These are phyloP conservation scores for Macrophya alboannulata DNA, from an alignment of 2,888 invertebrate species.

Conservation along the genomic window DNA sequence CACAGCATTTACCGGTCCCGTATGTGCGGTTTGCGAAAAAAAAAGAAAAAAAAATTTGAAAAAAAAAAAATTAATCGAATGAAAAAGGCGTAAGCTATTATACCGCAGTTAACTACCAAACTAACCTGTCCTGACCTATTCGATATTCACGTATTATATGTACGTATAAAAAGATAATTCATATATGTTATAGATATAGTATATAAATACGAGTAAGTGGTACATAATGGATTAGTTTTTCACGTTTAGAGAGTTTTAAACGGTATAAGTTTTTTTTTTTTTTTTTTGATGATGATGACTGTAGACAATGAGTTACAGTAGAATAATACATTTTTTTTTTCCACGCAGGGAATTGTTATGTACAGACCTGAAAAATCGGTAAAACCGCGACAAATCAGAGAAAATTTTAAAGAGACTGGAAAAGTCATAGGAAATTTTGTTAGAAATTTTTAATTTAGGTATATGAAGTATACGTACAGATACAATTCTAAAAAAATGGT, in stretches of 20 bases:
- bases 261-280: background rate
- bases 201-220: no score
- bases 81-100: conserved; percentile 25
- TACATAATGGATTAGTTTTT: background rate
- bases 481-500: no score
- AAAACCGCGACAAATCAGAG: no score
- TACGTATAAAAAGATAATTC: background rate
- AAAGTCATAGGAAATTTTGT: no score
- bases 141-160: background rate
- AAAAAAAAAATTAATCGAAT: background rate
- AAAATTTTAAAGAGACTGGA: no score
- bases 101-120: background rate
- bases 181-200: background rate
- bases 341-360: no score
- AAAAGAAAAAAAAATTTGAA: background rate
- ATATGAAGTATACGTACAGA: no score
- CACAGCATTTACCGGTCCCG: conserved; percentile 27
- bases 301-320: background rate
- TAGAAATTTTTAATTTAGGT: no score
- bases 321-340: no score
- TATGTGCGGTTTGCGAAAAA: conserved; percentile 28
- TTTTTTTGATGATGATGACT: no score
- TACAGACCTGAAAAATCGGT: no score
- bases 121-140: background rate
- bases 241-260: background rate